phyloP scores from a whole-genome alignment of 1,140 invertebrate species.

The Chlorops oryzae region DNA sequence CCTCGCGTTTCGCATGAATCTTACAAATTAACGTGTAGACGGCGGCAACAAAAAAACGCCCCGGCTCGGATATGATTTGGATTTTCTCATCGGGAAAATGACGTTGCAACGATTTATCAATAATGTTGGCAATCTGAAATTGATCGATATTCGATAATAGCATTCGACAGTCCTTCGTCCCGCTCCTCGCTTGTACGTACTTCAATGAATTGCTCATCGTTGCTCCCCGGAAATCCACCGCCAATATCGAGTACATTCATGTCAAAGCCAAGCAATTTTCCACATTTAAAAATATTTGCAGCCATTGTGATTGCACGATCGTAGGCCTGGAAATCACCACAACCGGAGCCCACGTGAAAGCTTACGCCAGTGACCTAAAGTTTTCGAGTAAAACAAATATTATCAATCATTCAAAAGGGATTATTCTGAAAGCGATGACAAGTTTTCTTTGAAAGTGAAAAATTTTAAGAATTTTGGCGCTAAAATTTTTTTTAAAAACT shows the following conservation, averaged over 20 bases:
- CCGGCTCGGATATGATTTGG: constrained; percentile 90
- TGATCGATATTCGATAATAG: too few relatives aligned
- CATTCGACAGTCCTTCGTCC: too few relatives aligned
- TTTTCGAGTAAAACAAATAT: too few relatives aligned
- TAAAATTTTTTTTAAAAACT: too few relatives aligned
- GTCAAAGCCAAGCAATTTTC: constrained; percentile 60
- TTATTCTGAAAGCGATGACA: too few relatives aligned
- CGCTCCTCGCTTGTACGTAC: constrained; percentile 49
- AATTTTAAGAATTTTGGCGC: too few relatives aligned
- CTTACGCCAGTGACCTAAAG: constrained; percentile 60
- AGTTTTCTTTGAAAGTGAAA: too few relatives aligned
- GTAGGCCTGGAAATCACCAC: constrained; percentile 69
- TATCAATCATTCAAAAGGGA: background rate
- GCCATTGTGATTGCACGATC: constrained; percentile 64
- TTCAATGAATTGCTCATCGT: constrained; percentile 59
- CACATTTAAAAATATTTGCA: constrained; percentile 65
- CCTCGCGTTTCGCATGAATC: constrained; percentile 73
- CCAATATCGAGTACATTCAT: constrained; percentile 76
- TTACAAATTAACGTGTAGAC: constrained; percentile 87
- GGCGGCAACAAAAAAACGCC: constrained; percentile 90
- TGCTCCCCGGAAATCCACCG: constrained; percentile 77
- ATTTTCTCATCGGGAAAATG: constrained; percentile 74
- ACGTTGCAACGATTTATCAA: constrained; percentile 71
- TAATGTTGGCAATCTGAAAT: constrained; percentile 57
- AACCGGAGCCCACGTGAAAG: constrained; percentile 87